These are phyloP conservation scores for Pseudomyrmex pallidus DNA, from an alignment of 1,140 invertebrate genomes.

Conservation along the genomic window DNA sequence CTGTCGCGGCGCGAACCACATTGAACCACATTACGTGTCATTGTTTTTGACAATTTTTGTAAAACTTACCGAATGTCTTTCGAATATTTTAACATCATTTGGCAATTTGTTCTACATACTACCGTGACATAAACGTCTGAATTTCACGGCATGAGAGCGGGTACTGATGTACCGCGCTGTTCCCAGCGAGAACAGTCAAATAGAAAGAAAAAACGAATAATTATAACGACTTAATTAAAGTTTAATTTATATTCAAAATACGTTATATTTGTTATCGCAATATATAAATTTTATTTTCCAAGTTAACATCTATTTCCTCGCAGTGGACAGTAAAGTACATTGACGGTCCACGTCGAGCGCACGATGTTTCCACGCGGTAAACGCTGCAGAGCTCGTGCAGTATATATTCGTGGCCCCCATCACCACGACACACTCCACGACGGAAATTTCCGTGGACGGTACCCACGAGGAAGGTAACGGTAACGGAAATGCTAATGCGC, in stretches of 20 bases:
- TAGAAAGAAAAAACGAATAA: too few species aligned
- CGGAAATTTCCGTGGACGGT: constrained; percentile 71
- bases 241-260: neutral
- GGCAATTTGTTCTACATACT: too few species aligned
- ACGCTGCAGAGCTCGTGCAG: constrained; percentile 34
- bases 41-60: constrained; percentile 77
- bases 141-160: too few species aligned
- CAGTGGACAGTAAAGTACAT: constrained; percentile 27
- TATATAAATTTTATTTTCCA: constrained; percentile 12
- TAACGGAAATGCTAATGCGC: constrained; percentile 81
- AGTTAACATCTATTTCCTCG: constrained; percentile 38
- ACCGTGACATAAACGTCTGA: too few species aligned
- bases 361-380: constrained; percentile 16
- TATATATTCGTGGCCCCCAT: constrained; percentile 50
- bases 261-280: neutral
- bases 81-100: too few species aligned
- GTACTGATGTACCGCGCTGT: too few species aligned
- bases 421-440: constrained; percentile 38
- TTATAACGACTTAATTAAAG: neutral
- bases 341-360: constrained; percentile 48
- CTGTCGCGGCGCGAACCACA: constrained; percentile 79
- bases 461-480: constrained; percentile 71
- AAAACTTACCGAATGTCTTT: constrained; percentile 62
- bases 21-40: constrained; percentile 70
- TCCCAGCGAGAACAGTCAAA: too few species aligned